phyloP scores from a whole-genome alignment of 2,888 invertebrate genomes.

The Lagria hirta region DNA sequence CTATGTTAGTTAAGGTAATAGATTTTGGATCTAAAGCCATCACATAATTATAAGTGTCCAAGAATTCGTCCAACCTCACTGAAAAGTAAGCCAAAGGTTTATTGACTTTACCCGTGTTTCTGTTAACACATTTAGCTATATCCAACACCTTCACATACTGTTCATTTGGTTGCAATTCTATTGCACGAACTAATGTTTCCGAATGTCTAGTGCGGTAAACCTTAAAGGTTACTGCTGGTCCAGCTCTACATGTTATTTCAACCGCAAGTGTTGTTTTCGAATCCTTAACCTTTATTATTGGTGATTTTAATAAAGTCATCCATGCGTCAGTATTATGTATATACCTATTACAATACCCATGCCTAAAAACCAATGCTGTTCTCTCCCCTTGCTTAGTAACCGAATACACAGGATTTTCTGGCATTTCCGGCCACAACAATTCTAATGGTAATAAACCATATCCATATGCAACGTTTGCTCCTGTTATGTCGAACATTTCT shows the following conservation, averaged over 20 bases:
- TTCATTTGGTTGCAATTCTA: constrained; percentile 1
- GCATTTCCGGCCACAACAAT: constrained; percentile 5
- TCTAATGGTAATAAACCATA: constrained; percentile 13
- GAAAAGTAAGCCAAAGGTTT: too few relatives aligned
- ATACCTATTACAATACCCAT: neutral
- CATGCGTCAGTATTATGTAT: neutral
- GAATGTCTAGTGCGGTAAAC: neutral
- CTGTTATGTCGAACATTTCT: neutral
- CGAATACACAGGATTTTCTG: constrained; percentile 6
- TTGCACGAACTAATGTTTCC: neutral
- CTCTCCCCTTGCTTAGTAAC: neutral
- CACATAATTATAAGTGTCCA: constrained; percentile 3
- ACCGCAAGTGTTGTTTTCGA: neutral
- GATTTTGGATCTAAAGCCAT: constrained; percentile 6
- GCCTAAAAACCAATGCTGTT: neutral
- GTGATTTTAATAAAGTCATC: neutral
- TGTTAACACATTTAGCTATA: constrained; percentile 3
- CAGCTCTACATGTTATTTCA: neutral
- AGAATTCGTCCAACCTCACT: neutral
- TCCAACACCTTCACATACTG: constrained; percentile 1
- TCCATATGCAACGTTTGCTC: constrained; percentile 10
- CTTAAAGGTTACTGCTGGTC: neutral
- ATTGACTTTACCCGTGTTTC: constrained; percentile 5
- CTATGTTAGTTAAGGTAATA: constrained; percentile 3
- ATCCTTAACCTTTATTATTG: neutral